Evolutionary conservation across 1,140 invertebrate genomes (phyloP), one percentile per base, ranked within the genome.

Genomic region (Hylyphantes graminicola): DNA sequence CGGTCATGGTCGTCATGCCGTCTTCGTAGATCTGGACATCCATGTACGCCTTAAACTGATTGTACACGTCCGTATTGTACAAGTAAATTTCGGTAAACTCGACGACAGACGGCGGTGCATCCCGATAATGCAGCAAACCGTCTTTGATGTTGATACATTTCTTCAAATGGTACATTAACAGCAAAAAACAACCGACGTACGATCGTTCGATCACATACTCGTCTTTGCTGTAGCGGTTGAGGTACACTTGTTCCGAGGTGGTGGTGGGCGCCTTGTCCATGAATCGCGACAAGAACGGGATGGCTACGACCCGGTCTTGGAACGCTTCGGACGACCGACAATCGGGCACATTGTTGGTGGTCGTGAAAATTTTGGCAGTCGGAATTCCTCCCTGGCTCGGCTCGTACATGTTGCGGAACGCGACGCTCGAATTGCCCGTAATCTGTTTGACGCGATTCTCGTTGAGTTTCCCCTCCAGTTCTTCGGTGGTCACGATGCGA

Each of bases 381-480:
- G 79, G 79, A 12, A 81, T 63, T 0, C 67, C 79, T 2, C 79
- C 65, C 4, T 19, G 15, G 21, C 57, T 81, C 0, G 11, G 13
- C 13, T 81, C 79, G 8, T 81, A 81, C 57, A 73, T 35, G 35
- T 35, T 35, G 5, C 35, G 35, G 5, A 35, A 35, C 5, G 5
- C 35, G 35, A 35, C 35, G 2, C 15, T 15, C 0, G 67, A 72
- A 61, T 81, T 73, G 9, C 79, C 79, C 15, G 79, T 81, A n/a
- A 81, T 81, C 21, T 81, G 51, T 21, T 81, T 81, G 0, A 81
- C n/a, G 0, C 51, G 9, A 21, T 73, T 72, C n/a, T 81, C 79
- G 48, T 81, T 81, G 9, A 81, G 10, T 51, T 63, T 57, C 0
- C 78, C 55, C 12, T 21, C 53, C 55, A 80, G n/a, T 13, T 80